These are phyloP conservation scores for Mesocricetus auratus DNA, from an alignment of 2,113 vertebrate genomes.

Conservation along the genomic window DNA sequence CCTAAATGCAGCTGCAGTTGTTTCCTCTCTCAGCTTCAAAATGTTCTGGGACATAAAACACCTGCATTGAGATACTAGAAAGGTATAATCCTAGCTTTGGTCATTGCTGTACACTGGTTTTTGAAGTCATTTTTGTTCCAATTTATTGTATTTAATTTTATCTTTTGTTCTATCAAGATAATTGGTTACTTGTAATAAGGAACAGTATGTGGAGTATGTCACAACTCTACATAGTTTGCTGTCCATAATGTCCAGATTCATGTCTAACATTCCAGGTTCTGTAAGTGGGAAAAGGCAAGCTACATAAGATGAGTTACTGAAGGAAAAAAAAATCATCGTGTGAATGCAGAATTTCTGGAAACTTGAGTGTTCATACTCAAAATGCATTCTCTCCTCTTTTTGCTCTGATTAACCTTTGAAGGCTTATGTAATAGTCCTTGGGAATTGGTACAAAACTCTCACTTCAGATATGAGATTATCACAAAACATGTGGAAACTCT, in stretches of 20 bases:
- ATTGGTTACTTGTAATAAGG: not conserved
- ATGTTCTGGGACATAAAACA: constrained; percentile 22
- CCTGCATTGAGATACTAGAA: constrained; percentile 35
- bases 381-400: not conserved
- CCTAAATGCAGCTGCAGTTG: not conserved
- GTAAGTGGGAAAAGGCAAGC: not conserved
- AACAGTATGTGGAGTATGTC: not conserved
- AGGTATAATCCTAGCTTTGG: not conserved
- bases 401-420: constrained; percentile 23
- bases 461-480: not conserved
- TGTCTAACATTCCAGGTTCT: constrained; percentile 24
- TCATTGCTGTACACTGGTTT: not conserved
- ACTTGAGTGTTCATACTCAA: constrained; percentile 16
- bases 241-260: not conserved
- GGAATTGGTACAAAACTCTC: not conserved
- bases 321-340: not conserved
- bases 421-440: not conserved
- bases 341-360: not conserved
- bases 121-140: not conserved
- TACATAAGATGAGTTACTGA: not conserved
- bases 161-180: not conserved
- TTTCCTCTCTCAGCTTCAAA: constrained; percentile 33
- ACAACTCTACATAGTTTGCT: constrained; percentile 51
- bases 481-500: not conserved
- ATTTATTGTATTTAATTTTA: constrained; percentile 24